A percentile compares a stretch with the other conserved stretches of the same genome.
Conservation (phyloP, 2,797 vertebrate genomes). For the Microtus obscurus region DNA sequence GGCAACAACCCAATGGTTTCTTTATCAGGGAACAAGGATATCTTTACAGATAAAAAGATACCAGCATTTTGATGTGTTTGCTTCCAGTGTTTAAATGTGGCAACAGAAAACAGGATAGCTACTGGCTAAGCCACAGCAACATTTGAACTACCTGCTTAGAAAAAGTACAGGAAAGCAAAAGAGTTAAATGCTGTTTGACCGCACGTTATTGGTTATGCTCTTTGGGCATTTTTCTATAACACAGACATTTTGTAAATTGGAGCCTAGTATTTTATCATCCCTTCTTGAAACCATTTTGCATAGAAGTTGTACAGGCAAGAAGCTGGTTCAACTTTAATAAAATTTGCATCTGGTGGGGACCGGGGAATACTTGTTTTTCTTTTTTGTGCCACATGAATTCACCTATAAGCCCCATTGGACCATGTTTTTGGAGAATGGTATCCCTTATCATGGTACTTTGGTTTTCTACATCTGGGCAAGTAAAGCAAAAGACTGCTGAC, state of each 20-base stretch:
- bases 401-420: background rate
- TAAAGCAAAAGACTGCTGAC: background rate
- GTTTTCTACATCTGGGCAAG: background rate
- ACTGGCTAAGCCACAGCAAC: slow-evolving; percentile 49
- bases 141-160: slow-evolving; percentile 25
- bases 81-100: slow-evolving; percentile 68
- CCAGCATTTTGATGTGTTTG: slow-evolving; percentile 63
- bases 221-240: slow-evolving; percentile 50
- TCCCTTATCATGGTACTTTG: background rate
- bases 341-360: slow-evolving; percentile 26
- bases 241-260: background rate
- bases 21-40: slow-evolving; percentile 76
- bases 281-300: background rate
- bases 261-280: background rate
- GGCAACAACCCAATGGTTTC: slow-evolving; percentile 78
- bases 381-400: background rate
- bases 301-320: slow-evolving; percentile 23
- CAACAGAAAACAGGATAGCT: slow-evolving; percentile 64
- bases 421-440: background rate
- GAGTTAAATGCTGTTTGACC: slow-evolving; percentile 57
- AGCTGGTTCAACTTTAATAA: slow-evolving; percentile 53
- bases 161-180: slow-evolving; percentile 10
- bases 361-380: background rate
- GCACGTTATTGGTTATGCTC: background rate
- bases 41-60: slow-evolving; percentile 79